These are phyloP conservation scores for Macrotus californicus DNA, from an alignment of 2,113 vertebrate species.

Conservation along the genomic window DNA sequence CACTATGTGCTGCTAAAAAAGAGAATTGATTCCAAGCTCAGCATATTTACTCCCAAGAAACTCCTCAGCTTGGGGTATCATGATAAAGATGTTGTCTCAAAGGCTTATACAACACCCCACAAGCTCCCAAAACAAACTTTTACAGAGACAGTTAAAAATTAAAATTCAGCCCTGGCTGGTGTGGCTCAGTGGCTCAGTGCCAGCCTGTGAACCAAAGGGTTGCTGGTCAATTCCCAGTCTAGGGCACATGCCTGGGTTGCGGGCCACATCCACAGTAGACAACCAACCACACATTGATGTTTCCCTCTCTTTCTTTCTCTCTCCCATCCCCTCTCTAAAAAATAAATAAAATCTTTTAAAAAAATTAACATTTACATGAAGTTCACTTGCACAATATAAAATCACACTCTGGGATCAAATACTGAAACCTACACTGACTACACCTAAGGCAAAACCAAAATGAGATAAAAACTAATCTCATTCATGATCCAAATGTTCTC, in stretches of 20 bases:
- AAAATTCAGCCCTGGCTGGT: not conserved
- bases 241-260: no score
- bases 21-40: not conserved
- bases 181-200: no score
- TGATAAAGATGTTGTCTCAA: not conserved
- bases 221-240: no score
- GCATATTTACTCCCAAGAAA: not conserved
- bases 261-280: no score
- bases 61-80: not conserved
- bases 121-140: not conserved
- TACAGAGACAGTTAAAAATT: not conserved
- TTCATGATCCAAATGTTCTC: not conserved
- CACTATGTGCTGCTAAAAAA: not conserved
- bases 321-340: no score
- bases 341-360: not conserved
- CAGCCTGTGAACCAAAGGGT: no score
- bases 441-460: not conserved
- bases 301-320: no score
- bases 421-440: not conserved
- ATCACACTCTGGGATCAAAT: not conserved
- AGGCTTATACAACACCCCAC: not conserved
- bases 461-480: not conserved
- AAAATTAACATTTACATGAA: not conserved
- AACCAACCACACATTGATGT: no score
- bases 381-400: not conserved